Base-by-base conservation (phyloP, 2,797 vertebrate genomes). In the Sebastes itinus region DNA sequence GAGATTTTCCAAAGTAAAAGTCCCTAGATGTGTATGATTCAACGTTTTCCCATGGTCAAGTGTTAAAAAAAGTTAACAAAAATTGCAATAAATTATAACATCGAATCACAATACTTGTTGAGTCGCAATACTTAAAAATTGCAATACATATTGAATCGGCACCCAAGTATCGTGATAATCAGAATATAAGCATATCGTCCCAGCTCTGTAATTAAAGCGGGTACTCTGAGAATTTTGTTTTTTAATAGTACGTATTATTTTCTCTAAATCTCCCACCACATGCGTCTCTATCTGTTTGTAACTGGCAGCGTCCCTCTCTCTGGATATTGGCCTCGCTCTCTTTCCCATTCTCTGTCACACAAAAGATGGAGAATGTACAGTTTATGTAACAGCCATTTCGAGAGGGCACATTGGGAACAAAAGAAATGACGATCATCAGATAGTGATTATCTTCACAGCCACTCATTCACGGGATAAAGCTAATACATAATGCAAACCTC, bases 401-500 rank as follows among this genome's bases (percentile, higher is more conserved):
- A 69, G 82, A 86, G 81, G 78, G 80, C 80, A 89, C 74, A 78
- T 62, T 76, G 77, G 78, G 80, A 88, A 87, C 77, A 90, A 84
- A 89, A 88, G 74, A 84, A 88, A 88, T 77, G 83, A 84, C 16
- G 49, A 88, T 84, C 82, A 89, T 85, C 85, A 85, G 73, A 83
- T 67, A 76, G 90, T 88, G 82, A 92, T 91, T 89, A 89, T 91
- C 82, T 78, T 87, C 77, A 67, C 71, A 80, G 75, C 81, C 52
- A 79, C 71, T 83, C 82, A 83, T 90, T 91, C 81, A 85, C 4
- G 74, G 80, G 71, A 87, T 84, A 86, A 88, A 91, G 74, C 80
- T 91, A 84, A 93, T 90, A 82, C 83, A 90, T 90, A 90, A 92
- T 89, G 88, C 89, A 89, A 86, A 80, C 80, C 78, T 75, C 87